A percentile compares a stretch with the other conserved stretches of the same genome.
Conservation (phyloP, 1,140 invertebrate species). For the Anastrepha ludens region DNA sequence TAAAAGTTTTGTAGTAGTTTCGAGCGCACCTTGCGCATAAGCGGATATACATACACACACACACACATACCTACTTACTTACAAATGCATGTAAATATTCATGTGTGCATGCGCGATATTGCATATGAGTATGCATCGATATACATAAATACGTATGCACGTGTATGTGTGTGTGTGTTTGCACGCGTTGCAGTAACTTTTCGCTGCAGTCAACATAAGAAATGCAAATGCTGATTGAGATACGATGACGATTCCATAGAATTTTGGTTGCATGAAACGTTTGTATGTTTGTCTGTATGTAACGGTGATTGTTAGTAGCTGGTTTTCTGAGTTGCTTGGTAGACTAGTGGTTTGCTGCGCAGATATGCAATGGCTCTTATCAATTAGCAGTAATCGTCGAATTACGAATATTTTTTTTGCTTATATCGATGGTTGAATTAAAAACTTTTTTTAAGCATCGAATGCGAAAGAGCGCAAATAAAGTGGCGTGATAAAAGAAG, state of each 20-base stretch:
- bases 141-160: background rate
- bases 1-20: conserved; percentile 21
- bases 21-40: conserved; percentile 1
- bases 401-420: conserved; percentile 28
- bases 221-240: conserved; percentile 45
- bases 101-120: background rate
- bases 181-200: conserved; percentile 16
- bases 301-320: conserved; percentile 7
- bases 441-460: background rate
- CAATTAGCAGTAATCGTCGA: conserved; percentile 45
- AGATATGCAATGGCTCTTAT: conserved; percentile 41
- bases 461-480: background rate
- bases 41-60: background rate
- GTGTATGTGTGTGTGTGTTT: background rate
- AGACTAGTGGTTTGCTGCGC: background rate
- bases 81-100: background rate
- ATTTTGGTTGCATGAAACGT: conserved; percentile 4
- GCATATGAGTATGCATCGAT: background rate
- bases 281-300: conserved; percentile 4
- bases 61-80: background rate
- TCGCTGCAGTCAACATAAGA: conserved; percentile 26
- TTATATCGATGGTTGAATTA: conserved; percentile 13
- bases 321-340: background rate
- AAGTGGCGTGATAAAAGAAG: background rate
- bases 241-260: conserved; percentile 41